Evolutionary conservation across 2,888 invertebrate species (phyloP).

Genomic region (Andrena bucephala): DNA sequence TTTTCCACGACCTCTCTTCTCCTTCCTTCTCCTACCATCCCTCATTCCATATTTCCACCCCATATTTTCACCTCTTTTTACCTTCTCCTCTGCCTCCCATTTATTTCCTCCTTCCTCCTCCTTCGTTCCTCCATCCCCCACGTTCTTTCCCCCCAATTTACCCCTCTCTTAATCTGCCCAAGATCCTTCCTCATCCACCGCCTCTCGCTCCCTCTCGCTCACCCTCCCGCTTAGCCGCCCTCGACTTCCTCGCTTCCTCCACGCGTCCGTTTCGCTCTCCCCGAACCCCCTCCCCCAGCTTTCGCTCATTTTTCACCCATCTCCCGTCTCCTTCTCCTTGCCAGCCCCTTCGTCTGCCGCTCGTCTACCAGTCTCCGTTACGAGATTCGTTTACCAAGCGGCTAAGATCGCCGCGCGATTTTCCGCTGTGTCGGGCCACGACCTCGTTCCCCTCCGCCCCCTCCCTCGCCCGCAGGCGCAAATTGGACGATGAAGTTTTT

Average conservation of each 20-base stretch:
- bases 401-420: constrained; percentile 71
- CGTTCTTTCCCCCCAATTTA: background rate
- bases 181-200: too few species aligned
- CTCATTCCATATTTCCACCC: constrained; percentile 6
- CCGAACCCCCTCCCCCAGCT: background rate
- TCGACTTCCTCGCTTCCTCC: constrained; percentile 9
- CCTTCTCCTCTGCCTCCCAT: background rate
- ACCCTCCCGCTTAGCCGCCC: background rate
- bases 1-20: constrained; percentile 20
- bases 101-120: background rate
- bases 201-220: background rate
- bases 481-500: constrained; percentile 75
- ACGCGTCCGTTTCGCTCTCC: background rate
- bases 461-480: constrained; percentile 57
- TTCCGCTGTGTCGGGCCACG: constrained; percentile 46
- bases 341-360: constrained; percentile 21
- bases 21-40: constrained; percentile 7
- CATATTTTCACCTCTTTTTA: background rate
- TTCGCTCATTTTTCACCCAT: constrained; percentile 1
- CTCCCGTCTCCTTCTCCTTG: constrained; percentile 25
- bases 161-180: background rate
- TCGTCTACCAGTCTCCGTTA: constrained; percentile 61
- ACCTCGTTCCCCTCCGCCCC: background rate
- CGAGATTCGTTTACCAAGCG: constrained; percentile 64
- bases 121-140: background rate